Evolutionary conservation across 2,797 vertebrate genomes (phyloP), one percentile per base, ranked within the genome.

Genomic region (Falco rusticolus): DNA sequence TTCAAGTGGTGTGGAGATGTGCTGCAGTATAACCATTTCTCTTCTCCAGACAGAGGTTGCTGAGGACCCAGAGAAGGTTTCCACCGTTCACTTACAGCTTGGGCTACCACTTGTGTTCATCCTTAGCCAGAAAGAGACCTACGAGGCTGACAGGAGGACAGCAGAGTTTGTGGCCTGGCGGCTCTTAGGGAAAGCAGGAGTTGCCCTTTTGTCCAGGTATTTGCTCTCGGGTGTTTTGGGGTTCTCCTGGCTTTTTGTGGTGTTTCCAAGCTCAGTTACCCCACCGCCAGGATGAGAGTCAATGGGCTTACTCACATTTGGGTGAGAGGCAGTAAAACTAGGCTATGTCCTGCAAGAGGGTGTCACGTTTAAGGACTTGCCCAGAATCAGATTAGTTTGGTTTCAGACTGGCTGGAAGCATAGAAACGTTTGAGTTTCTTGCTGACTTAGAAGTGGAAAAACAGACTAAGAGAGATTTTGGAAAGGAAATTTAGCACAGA

Each of bases 81-180:
- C 98, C 43, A 98, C 98, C 3, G 75, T 98, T 34, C 98, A 98
- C 91, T 94, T 98, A 50, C 98, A 99, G 81, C 98, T 99, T 19
- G 98, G 98, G 59, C 98, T 98, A 5, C 99, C 99, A 0, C 98
- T 99, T 94, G 97, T 99, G 76, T 99, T 99, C 97, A 98, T 99
- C 82, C 98, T 99, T 95, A 98, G 98, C 77, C 98, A 95, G 59
- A 97, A 98, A 4, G 97, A 98, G 29, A 99, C 99, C 0, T 95
- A 98, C 2, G 98, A 98, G 69, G 98, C 98, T 28, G 99, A 99
- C 93, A 97, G 95, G 97, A 98, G 93, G 94, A 98, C 97, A 3
- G 99, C 99, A 77, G 97, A 98, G 60, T 96, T 98, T 50, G 96
- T 99, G 83, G 99, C 99, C 54, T 98, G 98, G 99, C 97, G 97